These are phyloP conservation scores for Sinocyclocheilus anshuiensis DNA, from an alignment of 2,113 vertebrate genomes.

Conservation along the genomic window DNA sequence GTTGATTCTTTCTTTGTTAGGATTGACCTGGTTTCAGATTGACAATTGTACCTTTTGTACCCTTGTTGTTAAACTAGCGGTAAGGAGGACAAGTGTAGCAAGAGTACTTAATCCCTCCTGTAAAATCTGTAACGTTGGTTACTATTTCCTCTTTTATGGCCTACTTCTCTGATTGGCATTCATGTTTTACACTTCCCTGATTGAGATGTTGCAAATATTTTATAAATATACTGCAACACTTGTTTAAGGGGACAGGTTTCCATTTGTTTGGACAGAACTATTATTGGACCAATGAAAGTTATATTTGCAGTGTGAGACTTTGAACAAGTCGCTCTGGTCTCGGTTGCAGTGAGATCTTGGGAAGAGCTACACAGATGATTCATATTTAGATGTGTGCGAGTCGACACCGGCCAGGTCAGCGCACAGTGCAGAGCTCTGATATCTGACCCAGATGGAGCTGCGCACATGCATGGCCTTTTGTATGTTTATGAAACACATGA, in stretches of 20 bases:
- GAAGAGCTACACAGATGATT: conserved; percentile 45
- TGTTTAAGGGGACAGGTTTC: neutral
- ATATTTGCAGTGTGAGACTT: neutral
- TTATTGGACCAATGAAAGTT: neutral
- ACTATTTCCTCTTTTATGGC: conserved; percentile 41
- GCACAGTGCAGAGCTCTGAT: neutral
- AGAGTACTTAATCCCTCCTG: conserved; percentile 41
- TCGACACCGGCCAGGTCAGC: conserved; percentile 59
- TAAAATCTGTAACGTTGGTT: neutral
- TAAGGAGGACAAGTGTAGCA: neutral
- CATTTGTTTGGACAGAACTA: neutral
- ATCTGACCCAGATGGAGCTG: neutral
- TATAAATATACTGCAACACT: neutral
- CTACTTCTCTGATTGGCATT: neutral
- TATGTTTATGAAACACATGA: no score
- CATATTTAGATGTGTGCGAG: conserved; percentile 51
- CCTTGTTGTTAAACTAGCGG: neutral
- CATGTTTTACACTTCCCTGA: neutral
- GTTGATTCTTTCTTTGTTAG: neutral
- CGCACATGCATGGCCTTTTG: no score
- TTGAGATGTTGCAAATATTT: neutral
- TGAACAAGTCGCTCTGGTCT: conserved; percentile 7
- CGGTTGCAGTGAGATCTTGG: conserved; percentile 1
- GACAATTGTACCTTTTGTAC: neutral
- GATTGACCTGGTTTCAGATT: neutral